Evolutionary conservation across 1,140 invertebrate genomes (phyloP).

Genomic region (Lineus longissimus): DNA sequence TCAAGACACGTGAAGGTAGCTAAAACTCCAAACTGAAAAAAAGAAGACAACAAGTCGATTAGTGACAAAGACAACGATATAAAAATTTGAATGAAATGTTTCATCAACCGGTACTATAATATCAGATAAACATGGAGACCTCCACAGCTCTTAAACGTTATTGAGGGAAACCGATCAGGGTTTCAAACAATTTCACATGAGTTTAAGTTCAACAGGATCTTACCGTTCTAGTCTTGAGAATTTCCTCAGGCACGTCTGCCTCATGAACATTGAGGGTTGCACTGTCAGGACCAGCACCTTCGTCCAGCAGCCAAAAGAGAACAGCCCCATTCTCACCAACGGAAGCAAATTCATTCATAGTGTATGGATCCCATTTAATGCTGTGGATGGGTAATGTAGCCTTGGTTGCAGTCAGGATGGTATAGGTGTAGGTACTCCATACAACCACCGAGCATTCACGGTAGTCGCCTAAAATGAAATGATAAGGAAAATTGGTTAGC

Average conservation of each 20-base stretch:
- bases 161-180: no score
- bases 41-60: not conserved
- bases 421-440: conserved; percentile 43
- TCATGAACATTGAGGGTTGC: conserved; percentile 47
- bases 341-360: conserved; percentile 48
- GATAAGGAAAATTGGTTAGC: conserved; percentile 5
- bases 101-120: no score
- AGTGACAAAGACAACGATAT: no score
- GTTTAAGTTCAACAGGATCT: not conserved
- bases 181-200: no score
- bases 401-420: conserved; percentile 33
- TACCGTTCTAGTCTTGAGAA: conserved; percentile 11
- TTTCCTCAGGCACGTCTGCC: conserved; percentile 43
- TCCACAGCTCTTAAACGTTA: no score
- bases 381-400: conserved; percentile 39
- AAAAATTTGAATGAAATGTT: no score
- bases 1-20: conserved; percentile 44
- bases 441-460: conserved; percentile 39
- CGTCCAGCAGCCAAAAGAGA: conserved; percentile 51
- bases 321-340: conserved; percentile 42
- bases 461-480: conserved; percentile 40
- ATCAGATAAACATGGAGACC: no score
- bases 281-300: conserved; percentile 27
- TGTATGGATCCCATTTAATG: conserved; percentile 47
- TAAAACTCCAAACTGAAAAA: not conserved